Evolutionary conservation across 2,113 vertebrate species (phyloP), one percentile per base, ranked within the genome.

Genomic region (Pampusana beccarii): DNA sequence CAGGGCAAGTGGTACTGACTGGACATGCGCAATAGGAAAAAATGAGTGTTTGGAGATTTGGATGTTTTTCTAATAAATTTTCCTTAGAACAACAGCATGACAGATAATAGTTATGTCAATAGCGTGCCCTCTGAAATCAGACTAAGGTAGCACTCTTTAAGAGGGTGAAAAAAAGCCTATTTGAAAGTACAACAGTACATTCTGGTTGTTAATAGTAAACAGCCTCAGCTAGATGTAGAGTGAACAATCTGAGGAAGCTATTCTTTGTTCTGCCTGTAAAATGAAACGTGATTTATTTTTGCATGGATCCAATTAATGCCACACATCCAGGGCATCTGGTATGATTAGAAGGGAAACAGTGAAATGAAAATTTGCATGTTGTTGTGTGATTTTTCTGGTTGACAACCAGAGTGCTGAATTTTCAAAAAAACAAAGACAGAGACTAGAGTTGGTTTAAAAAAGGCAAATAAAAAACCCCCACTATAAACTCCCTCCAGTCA

Each of bases 401-500:
- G n/a, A 40, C 33, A 7, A 62, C 17, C 17, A 58, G 19, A 69
- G 50, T 17, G 25, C 44, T 78, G 70, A 74, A 74, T 56, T 75
- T 38, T 61, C 24, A 61, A 58, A 58, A 51, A 69, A 12, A 1
- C 11, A 16, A 34, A 48, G 42, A 17, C 42, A 70, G 74, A 64
- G 13, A 64, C 81, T 24, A 21, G 42, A 65, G 15, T 44, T 50
- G 40, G 13, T 65, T 79, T 28, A 58, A 73, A 69, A 79, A 73
- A 10, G 8, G 6, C 3, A 62, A 44, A 38, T 23, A 2, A 48
- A 46, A 60, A n/a, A 7, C 1, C 4, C 1, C 12, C 6, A 26
- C 44, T 46, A 31, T 61, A 79, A 87, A 23, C 10, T 9, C 6
- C 20, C 10, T 67, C 26, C 40, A 84, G 66, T 48, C 33, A 62